Base-by-base conservation (phyloP, 2,888 invertebrate species). In the Phortica okadai region DNA sequence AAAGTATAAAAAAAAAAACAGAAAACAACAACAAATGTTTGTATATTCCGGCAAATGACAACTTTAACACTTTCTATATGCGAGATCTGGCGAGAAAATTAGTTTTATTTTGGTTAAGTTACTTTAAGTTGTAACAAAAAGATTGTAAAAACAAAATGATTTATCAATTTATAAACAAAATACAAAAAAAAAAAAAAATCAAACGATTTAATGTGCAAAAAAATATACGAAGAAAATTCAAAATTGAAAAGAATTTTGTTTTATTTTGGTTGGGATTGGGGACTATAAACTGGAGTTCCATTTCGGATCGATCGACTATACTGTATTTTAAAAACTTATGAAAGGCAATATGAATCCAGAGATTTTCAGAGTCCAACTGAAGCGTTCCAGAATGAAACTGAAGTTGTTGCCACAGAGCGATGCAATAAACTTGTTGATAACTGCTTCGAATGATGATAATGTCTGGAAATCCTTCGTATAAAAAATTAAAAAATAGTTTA, bases 211-310 rank as follows among this genome's bases (percentile, higher is more conserved):
- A 75, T 58, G 75, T 76, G 76, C 70, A 25, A 66, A 56, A 56
- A 54, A 66, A 56, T 67, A 67, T 67, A 67, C 41, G 54, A 74
- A 25, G 50, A 54, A 66, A 66, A 66, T 74, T 56, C 59, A 3
- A 73, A 72, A 73, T 58, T 73, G 21, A 72, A 73, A 25, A 33
- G 11, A 41, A 62, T 62, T 11, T 42, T 74, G 45, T 45, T 59
- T 62, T 62, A 76, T 78, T 80, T 81, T 83, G 41, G 79, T 80
- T 84, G 83, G 81, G 82, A 82, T 85, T 86, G 77, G 78, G 66
- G 75, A 66, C 21, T 74, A 21, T 21, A 21, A 21, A 0, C 1
- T 21, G 21, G 21, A 21, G 21, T 0, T 21, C 21, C 21, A 21
- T 21, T n/a, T n/a, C n/a, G n/a, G n/a, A n/a, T n/a, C n/a, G n/a